Percentiles rank a stretch among this genome's conserved stretches.
These are phyloP conservation scores for Bufo gargarizans DNA, from an alignment of 2,113 vertebrate species.

Conservation along the genomic window DNA sequence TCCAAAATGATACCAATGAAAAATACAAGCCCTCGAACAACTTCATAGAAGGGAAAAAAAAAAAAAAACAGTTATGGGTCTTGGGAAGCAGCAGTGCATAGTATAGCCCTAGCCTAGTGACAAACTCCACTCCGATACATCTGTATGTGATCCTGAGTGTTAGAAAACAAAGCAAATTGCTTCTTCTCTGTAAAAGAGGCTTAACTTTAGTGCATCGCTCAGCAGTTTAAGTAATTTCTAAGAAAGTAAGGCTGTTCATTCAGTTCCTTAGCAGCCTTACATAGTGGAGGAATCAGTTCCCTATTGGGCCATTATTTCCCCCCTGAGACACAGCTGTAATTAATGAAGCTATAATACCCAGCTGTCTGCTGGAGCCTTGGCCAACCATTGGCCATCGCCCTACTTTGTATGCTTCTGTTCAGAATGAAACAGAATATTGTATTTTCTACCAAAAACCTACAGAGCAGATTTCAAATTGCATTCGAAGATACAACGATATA, in stretches of 20 bases:
- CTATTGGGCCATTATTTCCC: not conserved
- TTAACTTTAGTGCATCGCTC: conserved; percentile 14
- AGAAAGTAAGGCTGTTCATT: conserved; percentile 1
- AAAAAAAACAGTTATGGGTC: no score
- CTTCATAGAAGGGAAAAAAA: no score
- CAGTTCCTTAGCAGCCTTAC: not conserved
- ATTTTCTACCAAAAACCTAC: no score
- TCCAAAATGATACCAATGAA: no score
- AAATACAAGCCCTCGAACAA: no score
- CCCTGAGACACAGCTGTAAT: not conserved
- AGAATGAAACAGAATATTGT: not conserved
- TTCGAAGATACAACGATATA: no score
- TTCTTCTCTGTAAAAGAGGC: not conserved
- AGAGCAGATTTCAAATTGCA: no score
- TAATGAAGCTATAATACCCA: not conserved
- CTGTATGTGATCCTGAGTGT: not conserved
- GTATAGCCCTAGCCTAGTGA: no score
- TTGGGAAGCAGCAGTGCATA: no score
- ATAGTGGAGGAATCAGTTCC: not conserved
- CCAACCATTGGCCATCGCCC: not conserved
- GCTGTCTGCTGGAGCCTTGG: not conserved
- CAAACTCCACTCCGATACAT: no score
- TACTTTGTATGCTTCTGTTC: no score
- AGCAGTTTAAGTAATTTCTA: conserved; percentile 13
- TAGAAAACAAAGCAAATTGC: not conserved